Conservation (phyloP, 2,888 invertebrate species). For the Calliphora vomitoria region DNA sequence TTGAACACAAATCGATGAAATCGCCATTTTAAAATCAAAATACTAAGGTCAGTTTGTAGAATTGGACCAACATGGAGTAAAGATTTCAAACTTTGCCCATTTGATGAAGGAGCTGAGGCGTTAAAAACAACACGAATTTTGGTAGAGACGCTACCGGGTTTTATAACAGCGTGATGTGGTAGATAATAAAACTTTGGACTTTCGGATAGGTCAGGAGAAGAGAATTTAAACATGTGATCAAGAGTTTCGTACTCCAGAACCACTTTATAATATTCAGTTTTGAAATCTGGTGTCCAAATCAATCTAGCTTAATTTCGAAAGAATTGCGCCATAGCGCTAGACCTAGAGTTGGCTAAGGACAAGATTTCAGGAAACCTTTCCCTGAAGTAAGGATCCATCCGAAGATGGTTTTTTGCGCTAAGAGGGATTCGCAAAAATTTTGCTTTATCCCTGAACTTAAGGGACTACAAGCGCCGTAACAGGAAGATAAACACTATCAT, state of each 20-base stretch:
- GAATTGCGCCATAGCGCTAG: background rate
- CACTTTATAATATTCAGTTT: conserved; percentile 23
- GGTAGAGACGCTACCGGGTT: conserved; percentile 33
- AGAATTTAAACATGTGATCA: conserved; percentile 12
- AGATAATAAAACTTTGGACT: conserved; percentile 12
- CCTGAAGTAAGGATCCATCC: conserved; percentile 20
- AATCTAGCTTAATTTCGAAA: background rate
- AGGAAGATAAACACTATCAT: too few species aligned
- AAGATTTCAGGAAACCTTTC: background rate
- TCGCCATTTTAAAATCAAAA: too few species aligned
- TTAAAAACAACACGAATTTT: conserved; percentile 68
- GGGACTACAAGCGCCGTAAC: too few species aligned
- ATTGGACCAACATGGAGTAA: conserved; percentile 58
- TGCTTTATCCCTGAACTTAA: background rate
- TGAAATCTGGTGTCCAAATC: background rate
- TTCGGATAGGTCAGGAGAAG: background rate
- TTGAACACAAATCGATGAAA: too few species aligned
- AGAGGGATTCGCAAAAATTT: background rate
- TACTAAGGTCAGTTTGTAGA: conserved; percentile 58
- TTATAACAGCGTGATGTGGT: conserved; percentile 54
- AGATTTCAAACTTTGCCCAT: conserved; percentile 66
- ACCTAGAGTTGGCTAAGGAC: conserved; percentile 12
- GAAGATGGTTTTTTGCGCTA: conserved; percentile 51
- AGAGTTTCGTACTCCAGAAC: conserved; percentile 20
- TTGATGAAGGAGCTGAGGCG: conserved; percentile 63